Evolutionary conservation across 2,113 vertebrate species (phyloP).

Genomic region (Hiodon tergisus): DNA sequence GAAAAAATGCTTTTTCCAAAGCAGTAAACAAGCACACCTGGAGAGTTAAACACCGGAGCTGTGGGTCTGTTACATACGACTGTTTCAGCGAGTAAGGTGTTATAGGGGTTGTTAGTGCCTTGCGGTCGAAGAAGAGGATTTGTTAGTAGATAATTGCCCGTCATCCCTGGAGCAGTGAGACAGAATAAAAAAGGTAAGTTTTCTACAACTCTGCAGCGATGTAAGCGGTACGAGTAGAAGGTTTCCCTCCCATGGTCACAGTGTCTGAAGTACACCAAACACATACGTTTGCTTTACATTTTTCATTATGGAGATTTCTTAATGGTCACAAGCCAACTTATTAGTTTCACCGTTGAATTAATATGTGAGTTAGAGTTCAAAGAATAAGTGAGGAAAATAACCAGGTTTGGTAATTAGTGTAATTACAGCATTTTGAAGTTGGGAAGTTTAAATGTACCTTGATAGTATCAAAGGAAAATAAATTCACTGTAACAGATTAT

Average conservation of each 20-base stretch:
- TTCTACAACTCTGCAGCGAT: conserved; percentile 58
- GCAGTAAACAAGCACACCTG: conserved; percentile 93
- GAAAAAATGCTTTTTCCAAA: conserved; percentile 47
- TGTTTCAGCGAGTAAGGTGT: conserved; percentile 99
- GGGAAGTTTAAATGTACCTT: neutral
- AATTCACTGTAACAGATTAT: neutral
- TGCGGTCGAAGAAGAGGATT: conserved; percentile 99
- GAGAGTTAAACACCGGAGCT: conserved; percentile 99
- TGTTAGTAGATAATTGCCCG: conserved; percentile 99
- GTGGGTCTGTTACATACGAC: conserved; percentile 98
- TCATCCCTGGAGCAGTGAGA: conserved; percentile 96
- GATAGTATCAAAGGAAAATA: neutral
- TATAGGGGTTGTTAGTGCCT: conserved; percentile 99
- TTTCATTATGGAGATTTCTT: conserved; percentile 12
- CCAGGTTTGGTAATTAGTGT: too few relatives aligned
- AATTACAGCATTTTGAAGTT: neutral
- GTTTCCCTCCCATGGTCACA: conserved; percentile 8
- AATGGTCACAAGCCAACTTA: neutral
- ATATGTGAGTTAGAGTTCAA: neutral
- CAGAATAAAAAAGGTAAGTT: conserved; percentile 75
- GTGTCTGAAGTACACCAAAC: conserved; percentile 24
- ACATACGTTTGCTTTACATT: conserved; percentile 39
- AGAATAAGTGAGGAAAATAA: too few relatives aligned
- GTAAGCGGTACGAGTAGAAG: conserved; percentile 28
- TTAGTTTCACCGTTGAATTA: neutral